Evolutionary conservation across 2,113 vertebrate genomes (phyloP).

Genomic region (Gavialis gangeticus): DNA sequence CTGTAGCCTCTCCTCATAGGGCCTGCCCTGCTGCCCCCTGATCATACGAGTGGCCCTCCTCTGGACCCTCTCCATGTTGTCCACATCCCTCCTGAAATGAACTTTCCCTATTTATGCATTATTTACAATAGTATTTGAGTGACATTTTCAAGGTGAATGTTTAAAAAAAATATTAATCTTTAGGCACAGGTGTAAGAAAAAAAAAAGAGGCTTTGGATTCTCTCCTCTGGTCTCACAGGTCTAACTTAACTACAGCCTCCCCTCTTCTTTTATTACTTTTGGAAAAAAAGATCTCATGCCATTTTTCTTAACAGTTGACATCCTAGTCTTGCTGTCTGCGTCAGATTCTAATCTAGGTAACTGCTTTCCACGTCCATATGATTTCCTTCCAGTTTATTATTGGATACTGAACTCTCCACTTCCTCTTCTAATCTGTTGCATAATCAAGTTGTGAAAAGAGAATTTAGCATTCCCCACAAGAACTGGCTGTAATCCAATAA

Average conservation of each 20-base stretch:
- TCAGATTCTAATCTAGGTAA: conserved; percentile 47
- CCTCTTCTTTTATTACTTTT: too few species aligned
- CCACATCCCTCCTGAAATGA: not conserved
- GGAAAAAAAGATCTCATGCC: too few species aligned
- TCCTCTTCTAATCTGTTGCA: conserved; percentile 52
- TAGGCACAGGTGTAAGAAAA: not conserved
- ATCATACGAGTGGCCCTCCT: too few species aligned
- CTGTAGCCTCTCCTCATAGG: too few species aligned
- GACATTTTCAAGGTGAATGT: not conserved
- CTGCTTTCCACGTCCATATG: not conserved
- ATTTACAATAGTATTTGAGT: not conserved
- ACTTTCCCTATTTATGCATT: not conserved
- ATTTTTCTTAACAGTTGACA: not conserved
- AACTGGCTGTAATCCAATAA: conserved; percentile 46
- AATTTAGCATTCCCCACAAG: conserved; percentile 56
- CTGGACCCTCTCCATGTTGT: too few species aligned
- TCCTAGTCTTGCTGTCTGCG: conserved; percentile 5
- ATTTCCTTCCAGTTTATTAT: conserved; percentile 18
- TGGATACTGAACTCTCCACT: not conserved
- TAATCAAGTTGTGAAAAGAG: conserved; percentile 55
- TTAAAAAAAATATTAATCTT: conserved; percentile 13
- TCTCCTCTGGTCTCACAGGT: not conserved
- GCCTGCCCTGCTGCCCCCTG: too few species aligned
- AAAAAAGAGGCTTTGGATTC: not conserved
- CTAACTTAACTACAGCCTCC: too few species aligned